These are phyloP conservation scores for Tamandua tetradactyla DNA, from an alignment of 2,797 vertebrate species.

Conservation along the genomic window DNA sequence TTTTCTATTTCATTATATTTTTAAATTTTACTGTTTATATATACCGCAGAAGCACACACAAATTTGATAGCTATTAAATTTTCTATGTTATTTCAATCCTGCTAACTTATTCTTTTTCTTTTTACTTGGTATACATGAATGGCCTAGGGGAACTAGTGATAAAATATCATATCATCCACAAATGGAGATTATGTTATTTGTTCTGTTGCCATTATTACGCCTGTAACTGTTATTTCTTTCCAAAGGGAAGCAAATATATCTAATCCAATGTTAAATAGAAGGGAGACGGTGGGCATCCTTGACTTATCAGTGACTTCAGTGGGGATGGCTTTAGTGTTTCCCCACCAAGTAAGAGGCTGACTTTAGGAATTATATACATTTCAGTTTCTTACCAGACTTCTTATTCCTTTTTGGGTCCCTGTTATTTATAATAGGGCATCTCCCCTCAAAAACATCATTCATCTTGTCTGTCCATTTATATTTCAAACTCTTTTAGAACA, in stretches of 20 bases:
- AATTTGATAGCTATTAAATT: neutral
- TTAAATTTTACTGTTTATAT: neutral
- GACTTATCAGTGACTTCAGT: neutral
- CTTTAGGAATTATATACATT: neutral
- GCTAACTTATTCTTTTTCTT: neutral
- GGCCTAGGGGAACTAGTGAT: neutral
- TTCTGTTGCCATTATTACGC: neutral
- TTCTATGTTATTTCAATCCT: neutral
- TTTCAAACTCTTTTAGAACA: neutral
- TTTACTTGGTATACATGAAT: neutral
- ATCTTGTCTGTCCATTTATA: neutral
- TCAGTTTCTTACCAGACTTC: neutral
- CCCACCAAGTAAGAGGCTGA: neutral
- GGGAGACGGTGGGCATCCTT: neutral
- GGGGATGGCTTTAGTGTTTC: neutral
- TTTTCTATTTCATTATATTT: neutral
- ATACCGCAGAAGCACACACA: too few relatives aligned
- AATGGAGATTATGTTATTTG: neutral
- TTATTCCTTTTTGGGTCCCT: neutral
- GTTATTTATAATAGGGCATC: neutral
- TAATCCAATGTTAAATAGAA: neutral
- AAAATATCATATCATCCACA: neutral
- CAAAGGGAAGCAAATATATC: neutral
- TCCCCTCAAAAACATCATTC: neutral
- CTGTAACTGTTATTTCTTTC: neutral